Base-by-base conservation (phyloP, 2,888 invertebrate genomes). In the Andrena hattorfiana region DNA sequence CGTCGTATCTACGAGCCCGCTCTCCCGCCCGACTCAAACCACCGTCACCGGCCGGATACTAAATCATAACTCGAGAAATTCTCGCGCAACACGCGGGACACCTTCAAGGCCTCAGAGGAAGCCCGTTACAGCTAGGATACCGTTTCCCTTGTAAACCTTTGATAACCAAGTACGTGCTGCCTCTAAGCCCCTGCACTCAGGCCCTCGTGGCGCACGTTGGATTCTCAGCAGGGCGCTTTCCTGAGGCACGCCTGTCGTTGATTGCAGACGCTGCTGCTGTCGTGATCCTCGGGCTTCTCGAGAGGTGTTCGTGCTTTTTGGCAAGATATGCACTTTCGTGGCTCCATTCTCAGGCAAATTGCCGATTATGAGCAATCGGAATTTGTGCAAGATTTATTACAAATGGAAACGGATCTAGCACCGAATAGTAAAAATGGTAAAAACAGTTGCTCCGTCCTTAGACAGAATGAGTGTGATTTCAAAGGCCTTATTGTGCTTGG, bases 51-150 rank as follows among this genome's bases (percentile, higher is more conserved):
- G 83, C 84, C 86, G 86, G 89, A 90, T 89, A 89, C 90, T 93
- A 93, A 93, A 93, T 93, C 93, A 93, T 92, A 93, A 93, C 93
- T 93, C 91, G 92, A 92, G 92, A 93, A 92, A 93, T 92, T 93
- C 91, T 89, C 90, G 90, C 90, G 90, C 88, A 85, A 83, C 87
- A 85, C 89, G 80, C 85, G 88, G 88, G 90, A 89, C 91, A 91
- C 89, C 91, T 91, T 90, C 89, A 91, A 91, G 91, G 92, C 90
- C 91, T 92, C 88, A 77, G 84, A 87, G 90, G 89, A 90, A 91
- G 91, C 88, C 92, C 89, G 77, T 78, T 63, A 56, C 75, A 72
- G 26, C 23, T 56, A 82, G 85, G 77, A 87, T 86, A 86, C 74
- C 78, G 88, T 88, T 88, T 86, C 83, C 90, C 90, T 89, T 89